Evolutionary conservation across 2,888 invertebrate species (phyloP), one percentile per base, ranked within the genome.

Genomic region (Pachliopta kotzebuea): DNA sequence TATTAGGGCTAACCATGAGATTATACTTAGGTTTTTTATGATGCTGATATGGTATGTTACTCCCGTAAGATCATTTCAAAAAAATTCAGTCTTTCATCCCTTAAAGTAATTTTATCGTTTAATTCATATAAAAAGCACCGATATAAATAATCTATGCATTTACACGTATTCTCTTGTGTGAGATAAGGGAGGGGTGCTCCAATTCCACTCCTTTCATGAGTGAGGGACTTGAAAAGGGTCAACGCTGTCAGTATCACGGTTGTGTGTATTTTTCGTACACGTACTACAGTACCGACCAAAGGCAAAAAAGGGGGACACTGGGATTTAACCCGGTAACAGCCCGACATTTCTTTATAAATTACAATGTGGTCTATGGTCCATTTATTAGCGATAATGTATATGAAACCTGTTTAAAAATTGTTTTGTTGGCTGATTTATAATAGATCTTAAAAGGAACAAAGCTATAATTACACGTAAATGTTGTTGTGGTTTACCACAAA

Each of bases 401-500:
- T 45, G n/a, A n/a, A n/a, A 45, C n/a, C 6, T n/a, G n/a, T 45
- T n/a, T 6, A 45, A 45, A 45, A 18, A 18, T n/a, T 18, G 18
- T n/a, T n/a, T 45, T n/a, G 6, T 45, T 21, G 21, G 1, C 21
- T 42, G 21, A 21, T 21, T 56, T 37, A 42, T 60, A 8, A 60
- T 24, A 37, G 24, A 26, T 54, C 17, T 42, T 11, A 60, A 54
- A 54, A 23, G 54, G 54, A 54, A 60, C 54, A 54, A 54, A 42
- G 54, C 8, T 42, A 42, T 4, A n/a, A 21, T 56, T 42, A 37
- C 53, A 60, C 23, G 21, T 23, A 54, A 42, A 42, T 42, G 42
- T 55, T 17, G 26, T 61, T 55, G 61, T 42, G 61, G 61, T n/a
- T 18, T 6, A 55, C 61, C 61, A 21, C 61, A 61, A 54, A 20